Evolutionary conservation across 2,797 vertebrate species (phyloP), one percentile per base, ranked within the genome.

Genomic region (Gymnoscopelus microlampas): DNA sequence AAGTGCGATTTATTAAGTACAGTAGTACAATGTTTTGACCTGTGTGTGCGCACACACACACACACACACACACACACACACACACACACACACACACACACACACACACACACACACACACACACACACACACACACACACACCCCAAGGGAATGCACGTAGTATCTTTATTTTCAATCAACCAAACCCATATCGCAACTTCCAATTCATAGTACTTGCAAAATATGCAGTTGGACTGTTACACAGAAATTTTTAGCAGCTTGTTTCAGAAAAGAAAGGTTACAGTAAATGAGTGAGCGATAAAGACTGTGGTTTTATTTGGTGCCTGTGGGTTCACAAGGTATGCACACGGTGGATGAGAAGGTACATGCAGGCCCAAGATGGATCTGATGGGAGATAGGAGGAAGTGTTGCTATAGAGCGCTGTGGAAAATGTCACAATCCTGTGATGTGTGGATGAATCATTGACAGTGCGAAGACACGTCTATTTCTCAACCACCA

Each of bases 381-480:
- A 49, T 74, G 60, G 54, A 70, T 61, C 69, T 60, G 79, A 70
- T 82, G 77, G 84, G 66, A 90, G 84, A 87, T 86, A 68, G 71
- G 54, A 81, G 77, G 74, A 85, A 81, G 68, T 26, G 53, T 24
- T 55, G 39, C 72, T 2, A 39, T 73, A 77, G 19, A 19, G 63
- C 66, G 48, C 12, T 60, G 66, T 23, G 5, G 47, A 44, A 64
- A 54, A 74, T 55, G 71, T 77, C 48, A 63, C 8, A 44, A 35
- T 61, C 55, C 61, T 89, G 66, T 88, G 90, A 89, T 85, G 82
- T 86, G 76, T 85, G 75, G 63, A 87, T 83, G 77, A 87, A 80
- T 75, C 82, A 82, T 72, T 59, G 67, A 73, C 73, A 72, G 69
- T 68, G 66, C 72, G 51, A 64, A 69, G 47, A 75, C 63, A 74